Conservation (phyloP, 2,113 vertebrate species). For the Xyliphius kryptos region DNA sequence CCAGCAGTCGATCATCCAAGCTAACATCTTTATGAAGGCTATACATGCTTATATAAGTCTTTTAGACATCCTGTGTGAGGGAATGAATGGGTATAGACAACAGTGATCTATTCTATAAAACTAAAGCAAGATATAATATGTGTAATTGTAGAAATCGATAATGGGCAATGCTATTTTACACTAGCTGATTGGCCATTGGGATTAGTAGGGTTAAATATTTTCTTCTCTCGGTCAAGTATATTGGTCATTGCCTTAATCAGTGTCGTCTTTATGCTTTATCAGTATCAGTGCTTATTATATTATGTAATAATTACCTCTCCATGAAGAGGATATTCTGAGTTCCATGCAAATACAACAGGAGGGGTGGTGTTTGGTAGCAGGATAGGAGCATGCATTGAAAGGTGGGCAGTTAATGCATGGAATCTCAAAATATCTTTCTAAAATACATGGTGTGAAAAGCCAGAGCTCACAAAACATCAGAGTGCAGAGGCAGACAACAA, state of each 20-base stretch:
- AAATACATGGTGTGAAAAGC: conserved; percentile 82
- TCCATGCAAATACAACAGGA: conserved; percentile 44
- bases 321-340: no score
- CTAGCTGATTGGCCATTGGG: neutral
- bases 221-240: neutral
- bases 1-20: conserved; percentile 7
- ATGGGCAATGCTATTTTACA: neutral
- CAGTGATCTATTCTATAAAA: neutral
- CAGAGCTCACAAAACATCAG: conserved; percentile 94
- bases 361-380: conserved; percentile 1
- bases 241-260: neutral
- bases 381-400: conserved; percentile 29
- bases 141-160: conserved; percentile 2
- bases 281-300: conserved; percentile 3
- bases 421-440: conserved; percentile 93
- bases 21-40: conserved; percentile 14
- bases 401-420: conserved; percentile 19
- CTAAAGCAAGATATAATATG: neutral
- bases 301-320: conserved; percentile 7
- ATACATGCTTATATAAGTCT: conserved; percentile 13
- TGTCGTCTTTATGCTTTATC: neutral
- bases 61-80: neutral
- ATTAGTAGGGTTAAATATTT: neutral
- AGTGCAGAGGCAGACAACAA: conserved; percentile 94
- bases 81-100: neutral